Percentiles rank a stretch among this genome's conserved stretches.
Conservation (phyloP, 2,113 vertebrate species). For the Aptenodytes forsteri region DNA sequence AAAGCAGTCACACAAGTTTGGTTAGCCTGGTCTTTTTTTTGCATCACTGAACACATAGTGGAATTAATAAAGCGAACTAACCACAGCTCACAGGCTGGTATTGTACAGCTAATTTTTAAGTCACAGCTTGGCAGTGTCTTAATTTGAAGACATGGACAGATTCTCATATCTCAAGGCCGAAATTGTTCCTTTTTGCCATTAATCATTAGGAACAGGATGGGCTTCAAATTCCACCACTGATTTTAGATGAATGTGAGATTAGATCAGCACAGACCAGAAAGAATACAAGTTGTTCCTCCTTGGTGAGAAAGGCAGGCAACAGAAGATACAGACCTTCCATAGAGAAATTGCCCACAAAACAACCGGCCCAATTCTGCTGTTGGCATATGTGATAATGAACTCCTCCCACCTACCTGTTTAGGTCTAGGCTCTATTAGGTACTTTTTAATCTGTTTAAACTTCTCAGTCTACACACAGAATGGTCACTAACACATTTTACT, state of each 20-base stretch:
- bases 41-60: background rate
- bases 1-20: background rate
- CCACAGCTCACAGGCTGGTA: background rate
- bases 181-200: background rate
- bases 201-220: background rate
- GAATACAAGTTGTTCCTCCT: accelerated
- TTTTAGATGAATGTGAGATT: background rate
- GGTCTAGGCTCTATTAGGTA: background rate
- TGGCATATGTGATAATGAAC: background rate
- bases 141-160: background rate
- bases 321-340: background rate
- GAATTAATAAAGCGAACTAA: background rate
- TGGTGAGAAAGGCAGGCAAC: background rate
- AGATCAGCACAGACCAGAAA: background rate
- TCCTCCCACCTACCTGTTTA: background rate
- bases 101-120: background rate
- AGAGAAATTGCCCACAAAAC: background rate
- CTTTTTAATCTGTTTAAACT: background rate
- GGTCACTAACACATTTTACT: background rate
- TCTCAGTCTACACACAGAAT: background rate
- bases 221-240: background rate
- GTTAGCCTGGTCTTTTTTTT: background rate
- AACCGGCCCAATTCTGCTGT: background rate
- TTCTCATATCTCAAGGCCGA: background rate
- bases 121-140: background rate